phyloP scores from a whole-genome alignment of 2,888 invertebrate species.

The Polietes domitor region DNA sequence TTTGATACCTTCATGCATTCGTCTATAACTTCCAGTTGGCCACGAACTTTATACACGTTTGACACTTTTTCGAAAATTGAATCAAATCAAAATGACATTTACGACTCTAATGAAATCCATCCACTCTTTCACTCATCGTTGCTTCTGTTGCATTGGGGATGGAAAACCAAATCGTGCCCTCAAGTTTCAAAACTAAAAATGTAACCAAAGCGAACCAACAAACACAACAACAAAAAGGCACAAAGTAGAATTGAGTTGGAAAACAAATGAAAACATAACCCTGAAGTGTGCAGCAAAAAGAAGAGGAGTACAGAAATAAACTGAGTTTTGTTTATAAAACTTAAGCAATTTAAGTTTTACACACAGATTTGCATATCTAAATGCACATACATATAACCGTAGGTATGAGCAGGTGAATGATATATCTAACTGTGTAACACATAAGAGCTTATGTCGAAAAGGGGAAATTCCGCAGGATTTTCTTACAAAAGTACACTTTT shows the following conservation, averaged over 20 bases:
- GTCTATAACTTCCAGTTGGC: background rate
- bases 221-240: background rate
- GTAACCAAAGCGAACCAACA: background rate
- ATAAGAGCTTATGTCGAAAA: too few relatives aligned
- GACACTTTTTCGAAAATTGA: background rate
- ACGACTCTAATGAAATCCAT: background rate
- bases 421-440: too few relatives aligned
- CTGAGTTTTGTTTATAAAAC: background rate
- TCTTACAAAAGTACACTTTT: too few relatives aligned
- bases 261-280: background rate
- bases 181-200: background rate
- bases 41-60: background rate
- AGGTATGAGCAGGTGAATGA: too few relatives aligned
- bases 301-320: background rate
- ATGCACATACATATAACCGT: too few relatives aligned
- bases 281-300: background rate
- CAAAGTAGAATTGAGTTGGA: background rate
- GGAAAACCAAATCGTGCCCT: background rate
- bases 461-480: too few relatives aligned
- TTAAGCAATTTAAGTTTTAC: background rate
- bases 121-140: background rate
- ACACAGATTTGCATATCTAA: background rate
- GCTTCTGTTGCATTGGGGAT: background rate
- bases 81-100: constrained; percentile 16
- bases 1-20: background rate